Evolutionary conservation across 2,888 invertebrate species (phyloP), one percentile per base, ranked within the genome.

Genomic region (Acleris cristana): DNA sequence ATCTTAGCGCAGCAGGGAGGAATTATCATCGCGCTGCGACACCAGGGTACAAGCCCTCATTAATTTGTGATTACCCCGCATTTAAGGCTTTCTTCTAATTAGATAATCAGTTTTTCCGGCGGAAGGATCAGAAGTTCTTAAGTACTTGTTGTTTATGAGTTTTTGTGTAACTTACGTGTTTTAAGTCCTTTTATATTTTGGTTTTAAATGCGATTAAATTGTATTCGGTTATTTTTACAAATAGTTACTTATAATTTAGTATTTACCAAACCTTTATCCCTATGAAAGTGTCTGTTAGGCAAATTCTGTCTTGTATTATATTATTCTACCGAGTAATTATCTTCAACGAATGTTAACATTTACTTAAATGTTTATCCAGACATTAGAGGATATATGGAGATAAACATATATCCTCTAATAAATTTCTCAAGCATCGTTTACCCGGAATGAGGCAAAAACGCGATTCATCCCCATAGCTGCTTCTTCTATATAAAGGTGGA

Each of bases 341-440:
- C 14, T 3, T 12, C 4, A 40, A 40, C 14, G 3, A 40, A 40
- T 40, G 40, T 40, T 40, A 4, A 40, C 40, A 40, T 40, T 40
- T 40, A 14, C 40, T 40, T 40, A 12, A 40, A 40, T 40, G 40
- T 40, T 40, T 70, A 73, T 75, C 68, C 69, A 70, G 69, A 65
- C 73, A 69, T 78, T 78, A 73, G 79, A n/a, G n/a, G n/a, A n/a
- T n/a, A 82, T 79, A 76, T 73, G 80, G 77, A 84, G 78, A 84
- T 77, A 81, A 23, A 61, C 52, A 53, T 85, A 85, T 84, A 88
- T 88, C 86, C 90, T 83, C 81, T 79, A 88, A 91, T 92, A 92
- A 92, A 92, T 91, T 88, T 92, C 89, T 88, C 84, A 88, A 90
- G 92, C 90, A 84, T 89, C 92, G 91, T 92, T 92, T 92, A 83